Evolutionary conservation across 2,113 vertebrate species (phyloP).

Genomic region (Polyodon spathula): DNA sequence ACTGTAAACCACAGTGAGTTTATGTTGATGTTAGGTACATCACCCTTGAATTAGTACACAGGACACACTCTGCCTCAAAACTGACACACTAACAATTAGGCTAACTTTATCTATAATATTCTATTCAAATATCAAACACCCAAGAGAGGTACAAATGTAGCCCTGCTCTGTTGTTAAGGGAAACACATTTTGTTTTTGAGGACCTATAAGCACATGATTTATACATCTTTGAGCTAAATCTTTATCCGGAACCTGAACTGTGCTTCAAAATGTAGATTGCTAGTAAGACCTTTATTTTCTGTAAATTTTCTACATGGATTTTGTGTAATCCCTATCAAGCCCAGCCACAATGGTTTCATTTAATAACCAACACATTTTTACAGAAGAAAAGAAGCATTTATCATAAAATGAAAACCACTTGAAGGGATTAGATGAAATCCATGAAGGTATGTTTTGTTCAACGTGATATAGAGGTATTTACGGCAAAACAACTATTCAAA

Average conservation of each 20-base stretch:
- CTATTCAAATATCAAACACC: no score
- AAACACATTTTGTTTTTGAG: constrained; percentile 3
- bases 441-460: constrained; percentile 29
- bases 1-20: no score
- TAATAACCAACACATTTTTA: constrained; percentile 35
- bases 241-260: constrained; percentile 29
- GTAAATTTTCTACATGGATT: not conserved
- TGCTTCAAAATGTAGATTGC: constrained; percentile 17
- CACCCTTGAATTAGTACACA: no score
- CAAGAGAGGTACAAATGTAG: no score
- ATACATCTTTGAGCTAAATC: constrained; percentile 24
- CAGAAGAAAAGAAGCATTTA: constrained; percentile 38
- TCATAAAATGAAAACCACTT: constrained; percentile 47
- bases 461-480: constrained; percentile 31
- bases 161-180: no score
- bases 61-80: no score
- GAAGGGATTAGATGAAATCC: constrained; percentile 44
- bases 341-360: constrained; percentile 32
- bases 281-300: not conserved
- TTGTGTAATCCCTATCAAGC: not conserved
- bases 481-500: constrained; percentile 4
- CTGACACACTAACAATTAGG: no score
- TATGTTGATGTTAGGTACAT: no score
- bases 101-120: no score
- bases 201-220: no score